A percentile compares a stretch with the other conserved stretches of the same genome.
phyloP scores from a whole-genome alignment of 2,888 invertebrate species.

The Penaeus monodon region DNA sequence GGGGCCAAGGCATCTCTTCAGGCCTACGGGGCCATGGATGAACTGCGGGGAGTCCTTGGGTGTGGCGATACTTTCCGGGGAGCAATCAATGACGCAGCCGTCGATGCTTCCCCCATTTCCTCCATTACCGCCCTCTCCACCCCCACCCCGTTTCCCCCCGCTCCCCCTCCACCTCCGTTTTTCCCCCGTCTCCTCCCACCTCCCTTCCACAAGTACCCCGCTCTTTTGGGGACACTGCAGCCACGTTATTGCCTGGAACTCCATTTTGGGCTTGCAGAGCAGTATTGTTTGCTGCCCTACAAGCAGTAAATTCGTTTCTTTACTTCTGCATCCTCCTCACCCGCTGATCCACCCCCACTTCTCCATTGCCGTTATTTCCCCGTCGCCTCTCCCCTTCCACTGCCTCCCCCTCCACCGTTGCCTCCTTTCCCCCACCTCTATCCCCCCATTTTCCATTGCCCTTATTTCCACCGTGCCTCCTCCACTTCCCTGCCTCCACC shows the following conservation, averaged over 20 bases:
- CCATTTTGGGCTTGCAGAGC: conserved; percentile 39
- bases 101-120: conserved; percentile 17
- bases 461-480: neutral
- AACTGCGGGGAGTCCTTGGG: no score
- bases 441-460: neutral
- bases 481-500: conserved; percentile 19
- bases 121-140: neutral
- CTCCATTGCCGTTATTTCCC: neutral
- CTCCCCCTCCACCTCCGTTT: conserved; percentile 13
- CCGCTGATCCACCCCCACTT: neutral
- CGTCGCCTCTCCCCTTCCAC: neutral
- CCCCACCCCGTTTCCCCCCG: conserved; percentile 15
- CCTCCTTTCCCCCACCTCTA: conserved; percentile 3
- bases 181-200: conserved; percentile 7
- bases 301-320: conserved; percentile 33
- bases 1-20: no score
- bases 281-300: conserved; percentile 42
- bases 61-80: no score
- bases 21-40: no score
- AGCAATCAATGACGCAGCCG: conserved; percentile 35
- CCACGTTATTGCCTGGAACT: conserved; percentile 47
- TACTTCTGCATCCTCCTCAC: neutral
- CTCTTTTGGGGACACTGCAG: conserved; percentile 40
- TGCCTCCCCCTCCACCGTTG: neutral
- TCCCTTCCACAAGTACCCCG: conserved; percentile 30